phyloP scores from a whole-genome alignment of 2,113 vertebrate species.

The Semnornis frantzii region DNA sequence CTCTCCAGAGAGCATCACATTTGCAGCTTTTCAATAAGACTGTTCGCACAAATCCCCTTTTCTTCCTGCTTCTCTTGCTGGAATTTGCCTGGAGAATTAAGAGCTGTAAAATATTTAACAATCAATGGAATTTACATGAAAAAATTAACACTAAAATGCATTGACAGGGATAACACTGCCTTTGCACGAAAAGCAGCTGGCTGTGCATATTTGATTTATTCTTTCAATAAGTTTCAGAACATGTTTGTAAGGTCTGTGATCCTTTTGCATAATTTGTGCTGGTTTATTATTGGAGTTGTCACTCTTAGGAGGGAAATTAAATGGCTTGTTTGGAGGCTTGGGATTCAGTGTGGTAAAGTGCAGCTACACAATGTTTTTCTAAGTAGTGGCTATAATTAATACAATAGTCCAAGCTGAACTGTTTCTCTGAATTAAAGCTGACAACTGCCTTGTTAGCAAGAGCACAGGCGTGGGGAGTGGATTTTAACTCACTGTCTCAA shows the following conservation, averaged over 20 bases:
- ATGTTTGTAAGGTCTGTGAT: conserved; percentile 26
- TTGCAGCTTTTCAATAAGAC: background rate
- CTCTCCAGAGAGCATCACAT: background rate
- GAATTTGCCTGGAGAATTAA: conserved; percentile 29
- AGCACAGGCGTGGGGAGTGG: background rate
- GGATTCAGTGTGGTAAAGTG: conserved; percentile 20
- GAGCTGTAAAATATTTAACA: conserved; percentile 40
- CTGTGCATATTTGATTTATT: conserved; percentile 45
- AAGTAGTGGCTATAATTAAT: conserved; percentile 31
- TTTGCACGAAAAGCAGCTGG: background rate
- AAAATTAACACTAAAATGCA: conserved; percentile 24
- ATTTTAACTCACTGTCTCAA: background rate
- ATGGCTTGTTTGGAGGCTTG: conserved; percentile 28
- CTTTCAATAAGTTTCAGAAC: conserved; percentile 8
- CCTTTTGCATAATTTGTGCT: conserved; percentile 22
- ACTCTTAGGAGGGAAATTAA: conserved; percentile 21
- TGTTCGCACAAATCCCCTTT: background rate
- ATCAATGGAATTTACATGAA: conserved; percentile 34
- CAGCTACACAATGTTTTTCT: background rate
- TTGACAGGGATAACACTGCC: background rate
- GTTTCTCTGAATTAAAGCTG: conserved; percentile 28
- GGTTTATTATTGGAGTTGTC: conserved; percentile 43
- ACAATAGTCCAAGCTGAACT: background rate
- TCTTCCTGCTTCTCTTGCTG: background rate
- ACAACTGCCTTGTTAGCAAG: background rate